Base-by-base conservation (phyloP, 1,140 invertebrate species). In the Calephelis virginiensis region DNA sequence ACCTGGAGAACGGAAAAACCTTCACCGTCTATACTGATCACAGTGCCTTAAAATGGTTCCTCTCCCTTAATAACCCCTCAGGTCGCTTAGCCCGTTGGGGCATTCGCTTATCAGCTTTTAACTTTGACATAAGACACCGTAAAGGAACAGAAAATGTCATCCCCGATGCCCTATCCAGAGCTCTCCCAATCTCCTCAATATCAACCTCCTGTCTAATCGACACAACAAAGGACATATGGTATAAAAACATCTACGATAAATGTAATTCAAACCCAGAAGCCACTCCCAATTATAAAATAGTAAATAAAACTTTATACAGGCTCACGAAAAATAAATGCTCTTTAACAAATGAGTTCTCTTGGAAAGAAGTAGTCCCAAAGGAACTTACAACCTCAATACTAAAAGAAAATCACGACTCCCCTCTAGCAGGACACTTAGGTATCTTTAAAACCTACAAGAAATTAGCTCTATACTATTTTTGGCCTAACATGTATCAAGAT, bases 61-160 rank as follows among this genome's bases (percentile, higher is more conserved):
- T 78, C 0, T 78, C 78, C 4, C 72, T 91, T 4, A 89, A 84
- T 69, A 83, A 77, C 14, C 69, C 73, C 43, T 71, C 71, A 47
- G 76, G 81, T 43, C 53, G 80, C 14, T 48, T 79, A 7, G 77
- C 79, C 10, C 56, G 79, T 8, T 85, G 78, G 80, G 76, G 72
- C 17, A 66, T 82, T 10, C 71, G 77, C 9, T 63, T 78, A 0
- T 77, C 78, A 7, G 13, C 67, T 1, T 85, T 74, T 69, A 72
- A 83, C 13, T 82, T 86, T 63, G 64, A 50, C 5, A 71, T 88
- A 46, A 80, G 75, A 50, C 81, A 85, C 61, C 70, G 76, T 8
- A 73, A 76, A 8, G 81, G 81, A 13, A 67, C 46, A 6, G 73
- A 85, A 12, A 72, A 85, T 48, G 43, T 81, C 8, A 75, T 84